phyloP scores from a whole-genome alignment of 2,888 invertebrate species.

The Malthinus flaveolus region DNA sequence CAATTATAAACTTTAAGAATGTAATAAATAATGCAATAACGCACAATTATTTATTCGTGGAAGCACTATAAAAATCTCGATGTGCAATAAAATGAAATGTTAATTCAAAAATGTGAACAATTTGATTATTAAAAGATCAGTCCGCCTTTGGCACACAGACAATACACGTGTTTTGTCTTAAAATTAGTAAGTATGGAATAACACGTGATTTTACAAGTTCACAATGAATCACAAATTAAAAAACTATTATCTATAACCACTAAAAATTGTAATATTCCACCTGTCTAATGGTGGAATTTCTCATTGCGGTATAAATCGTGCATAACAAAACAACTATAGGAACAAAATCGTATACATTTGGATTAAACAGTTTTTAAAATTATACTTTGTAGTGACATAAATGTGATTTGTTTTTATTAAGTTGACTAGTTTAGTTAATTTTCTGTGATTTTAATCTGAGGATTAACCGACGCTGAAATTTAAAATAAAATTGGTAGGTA shows the following conservation, averaged over 20 bases:
- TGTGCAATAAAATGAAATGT: too few relatives aligned
- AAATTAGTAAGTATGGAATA: neutral
- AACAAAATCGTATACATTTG: neutral
- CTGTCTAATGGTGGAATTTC: neutral
- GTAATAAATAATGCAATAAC: too few relatives aligned
- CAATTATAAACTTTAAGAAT: too few relatives aligned
- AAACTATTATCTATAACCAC: constrained; percentile 12
- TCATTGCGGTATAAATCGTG: neutral
- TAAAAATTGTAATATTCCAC: constrained; percentile 3
- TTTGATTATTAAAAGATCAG: neutral
- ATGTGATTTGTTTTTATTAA: neutral
- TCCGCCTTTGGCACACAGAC: neutral
- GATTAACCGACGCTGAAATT: too few relatives aligned
- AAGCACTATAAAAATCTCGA: too few relatives aligned
- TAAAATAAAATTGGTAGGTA: too few relatives aligned
- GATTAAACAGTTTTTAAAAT: neutral
- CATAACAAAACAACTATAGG: neutral
- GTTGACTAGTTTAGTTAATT: too few relatives aligned
- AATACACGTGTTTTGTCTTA: constrained; percentile 2
- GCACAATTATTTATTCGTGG: too few relatives aligned
- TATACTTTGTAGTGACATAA: neutral
- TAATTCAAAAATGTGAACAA: too few relatives aligned
- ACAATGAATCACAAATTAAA: constrained; percentile 13
- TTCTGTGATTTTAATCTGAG: too few relatives aligned
- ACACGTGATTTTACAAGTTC: constrained; percentile 6